Percentiles rank a stretch among this genome's conserved stretches.
These are phyloP conservation scores for rat (Rattus norvegicus) DNA, from an alignment of 2,113 vertebrate species.

Conservation along the genomic window DNA sequence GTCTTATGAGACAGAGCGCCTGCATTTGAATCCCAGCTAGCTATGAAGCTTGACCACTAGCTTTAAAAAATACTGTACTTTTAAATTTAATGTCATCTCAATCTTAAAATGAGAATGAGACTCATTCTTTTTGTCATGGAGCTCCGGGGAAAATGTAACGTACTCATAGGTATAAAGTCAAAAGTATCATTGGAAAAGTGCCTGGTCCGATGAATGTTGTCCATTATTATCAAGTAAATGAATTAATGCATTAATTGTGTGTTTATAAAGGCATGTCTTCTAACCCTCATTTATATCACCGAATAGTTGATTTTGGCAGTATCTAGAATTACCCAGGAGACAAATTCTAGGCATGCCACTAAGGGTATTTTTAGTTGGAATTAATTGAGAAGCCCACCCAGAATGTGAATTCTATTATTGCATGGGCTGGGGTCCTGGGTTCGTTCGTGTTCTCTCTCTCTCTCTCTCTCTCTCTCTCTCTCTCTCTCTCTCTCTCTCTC, in stretches of 20 bases:
- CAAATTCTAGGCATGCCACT: neutral
- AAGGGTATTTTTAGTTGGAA: neutral
- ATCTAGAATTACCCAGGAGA: neutral
- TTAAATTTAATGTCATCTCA: neutral
- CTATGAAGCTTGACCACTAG: neutral
- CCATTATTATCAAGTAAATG: neutral
- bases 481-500: no score
- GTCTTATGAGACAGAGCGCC: neutral
- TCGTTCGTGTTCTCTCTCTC: neutral
- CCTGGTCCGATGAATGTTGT: neutral
- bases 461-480: no score
- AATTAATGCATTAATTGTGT: neutral
- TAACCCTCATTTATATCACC: neutral
- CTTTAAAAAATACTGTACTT: neutral
- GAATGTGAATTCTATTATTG: neutral
- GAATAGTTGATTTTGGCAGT: neutral
- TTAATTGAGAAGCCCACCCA: neutral
- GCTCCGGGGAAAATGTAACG: neutral
- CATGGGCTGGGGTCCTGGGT: neutral
- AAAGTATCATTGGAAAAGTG: conserved; percentile 16
- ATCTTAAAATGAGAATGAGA: neutral
- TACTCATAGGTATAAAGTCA: neutral
- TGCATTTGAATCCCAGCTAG: neutral
- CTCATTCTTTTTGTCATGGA: neutral
- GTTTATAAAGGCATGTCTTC: conserved; percentile 1